Percentiles rank a stretch among this genome's conserved stretches.
phyloP scores from a whole-genome alignment of 2,888 invertebrate species.

The Abrostola tripartita region DNA sequence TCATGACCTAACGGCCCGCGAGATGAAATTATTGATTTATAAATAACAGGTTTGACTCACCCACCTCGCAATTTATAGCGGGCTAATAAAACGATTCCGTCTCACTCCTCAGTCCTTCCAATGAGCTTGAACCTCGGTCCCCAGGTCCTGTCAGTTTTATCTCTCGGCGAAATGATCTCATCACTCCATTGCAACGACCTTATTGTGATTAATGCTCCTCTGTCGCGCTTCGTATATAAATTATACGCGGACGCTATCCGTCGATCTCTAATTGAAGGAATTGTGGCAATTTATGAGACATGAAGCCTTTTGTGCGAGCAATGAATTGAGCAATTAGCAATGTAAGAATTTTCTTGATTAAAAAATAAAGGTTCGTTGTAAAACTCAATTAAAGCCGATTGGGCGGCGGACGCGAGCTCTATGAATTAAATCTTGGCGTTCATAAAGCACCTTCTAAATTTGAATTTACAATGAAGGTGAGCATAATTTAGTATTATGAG shows the following conservation, averaged over 20 bases:
- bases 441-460: slow-evolving; percentile 11
- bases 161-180: slow-evolving; percentile 71
- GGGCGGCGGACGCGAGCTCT: slow-evolving; percentile 29
- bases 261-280: slow-evolving; percentile 81
- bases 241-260: slow-evolving; percentile 74
- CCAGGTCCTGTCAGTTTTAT: slow-evolving; percentile 55
- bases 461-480: slow-evolving; percentile 23
- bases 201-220: slow-evolving; percentile 75
- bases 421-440: slow-evolving; percentile 10
- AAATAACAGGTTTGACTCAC: slow-evolving; percentile 44
- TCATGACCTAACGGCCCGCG: slow-evolving; percentile 1
- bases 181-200: slow-evolving; percentile 64
- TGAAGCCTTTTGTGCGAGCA: slow-evolving; percentile 60
- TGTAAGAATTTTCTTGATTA: slow-evolving; percentile 65
- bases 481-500: slow-evolving; percentile 17
- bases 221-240: slow-evolving; percentile 64
- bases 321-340: slow-evolving; percentile 81
- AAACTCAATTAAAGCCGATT: slow-evolving; percentile 55
- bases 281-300: slow-evolving; percentile 75
- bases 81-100: slow-evolving; percentile 43
- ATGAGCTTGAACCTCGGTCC: slow-evolving; percentile 48
- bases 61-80: slow-evolving; percentile 40
- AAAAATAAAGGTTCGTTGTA: slow-evolving; percentile 66
- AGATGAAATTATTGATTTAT: slow-evolving; percentile 41
- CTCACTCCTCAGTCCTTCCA: slow-evolving; percentile 45